A percentile compares a stretch with the other conserved stretches of the same genome.
Conservation (phyloP, 1,140 invertebrate genomes). For the Dendroctonus valens region DNA sequence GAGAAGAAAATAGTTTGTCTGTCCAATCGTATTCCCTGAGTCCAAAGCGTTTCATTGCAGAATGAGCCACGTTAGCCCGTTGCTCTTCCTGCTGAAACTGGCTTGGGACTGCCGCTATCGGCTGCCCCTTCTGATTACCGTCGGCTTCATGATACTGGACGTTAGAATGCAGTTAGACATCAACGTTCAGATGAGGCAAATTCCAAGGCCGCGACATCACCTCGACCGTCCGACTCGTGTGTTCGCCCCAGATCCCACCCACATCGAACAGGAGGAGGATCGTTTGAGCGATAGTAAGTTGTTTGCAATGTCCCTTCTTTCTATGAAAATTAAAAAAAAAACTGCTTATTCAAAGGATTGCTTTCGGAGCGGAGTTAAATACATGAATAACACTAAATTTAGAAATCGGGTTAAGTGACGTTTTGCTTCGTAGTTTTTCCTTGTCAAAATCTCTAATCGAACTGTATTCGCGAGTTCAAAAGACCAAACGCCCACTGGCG, state of each 20-base stretch:
- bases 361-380: not conserved
- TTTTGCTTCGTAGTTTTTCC: too few species aligned
- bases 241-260: not conserved
- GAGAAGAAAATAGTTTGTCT: too few species aligned
- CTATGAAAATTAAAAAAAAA: not conserved
- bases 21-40: too few species aligned
- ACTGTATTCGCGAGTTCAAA: too few species aligned
- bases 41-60: not conserved
- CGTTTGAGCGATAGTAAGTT: conserved; percentile 32
- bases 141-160: conserved; percentile 54
- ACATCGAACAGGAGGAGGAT: conserved; percentile 7
- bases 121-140: conserved; percentile 53
- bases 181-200: conserved; percentile 50
- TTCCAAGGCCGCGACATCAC: conserved; percentile 30
- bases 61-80: conserved; percentile 40
- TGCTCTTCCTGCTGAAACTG: conserved; percentile 54
- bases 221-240: not conserved
- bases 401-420: not conserved
- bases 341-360: not conserved
- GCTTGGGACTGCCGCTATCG: conserved; percentile 54
- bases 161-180: conserved; percentile 56
- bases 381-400: not conserved
- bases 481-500: too few species aligned
- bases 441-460: too few species aligned
- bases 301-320: not conserved